Evolutionary conservation across 2,888 invertebrate genomes (phyloP), one percentile per base, ranked within the genome.

Genomic region (Elegia similella): DNA sequence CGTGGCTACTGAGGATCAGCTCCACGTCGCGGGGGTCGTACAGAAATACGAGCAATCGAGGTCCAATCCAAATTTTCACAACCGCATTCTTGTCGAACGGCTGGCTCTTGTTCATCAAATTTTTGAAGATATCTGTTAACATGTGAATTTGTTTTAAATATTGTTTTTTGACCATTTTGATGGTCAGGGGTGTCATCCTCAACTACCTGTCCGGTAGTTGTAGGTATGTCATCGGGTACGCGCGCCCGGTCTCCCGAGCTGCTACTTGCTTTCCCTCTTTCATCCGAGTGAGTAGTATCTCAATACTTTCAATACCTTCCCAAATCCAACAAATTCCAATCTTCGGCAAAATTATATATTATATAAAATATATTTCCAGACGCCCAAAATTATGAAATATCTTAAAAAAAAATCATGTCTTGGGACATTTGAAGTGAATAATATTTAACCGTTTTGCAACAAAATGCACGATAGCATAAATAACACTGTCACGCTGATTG

Each of bases 21-120:
- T 96, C 96, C 42, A 95, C 95, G 72, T 96, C 96, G 2, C 94
- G 92, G 15, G 96, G 96, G 72, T 96, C 95, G 62, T 93, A 93
- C 68, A 96, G 78, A 88, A 96, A 96, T 52, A 96, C 92, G 30
- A 95, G 59, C 47, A 96, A 92, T 76, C 95, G 94, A 1, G 96
- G 95, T 7, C 96, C 96, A 59, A 95, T 93, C 96, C 96, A 96
- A 47, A 96, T 69, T 79, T 92, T 95, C 44, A 95, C 92, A 0
- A 95, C 88, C 0, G 77, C 77, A 30, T 87, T 81, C 5, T 92
- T 80, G 56, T 94, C 93, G 64, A 78, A 95, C 0, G 93, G 89
- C 58, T 77, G 80, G 17, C 94, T 93, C 67, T 84, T 92, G 2
- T 71, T 59, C 54, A 94, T 86, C 6, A 96, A 72, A 53, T 92